Conservation (phyloP, 1,140 invertebrate species). For the Palaemon carinicauda region DNA sequence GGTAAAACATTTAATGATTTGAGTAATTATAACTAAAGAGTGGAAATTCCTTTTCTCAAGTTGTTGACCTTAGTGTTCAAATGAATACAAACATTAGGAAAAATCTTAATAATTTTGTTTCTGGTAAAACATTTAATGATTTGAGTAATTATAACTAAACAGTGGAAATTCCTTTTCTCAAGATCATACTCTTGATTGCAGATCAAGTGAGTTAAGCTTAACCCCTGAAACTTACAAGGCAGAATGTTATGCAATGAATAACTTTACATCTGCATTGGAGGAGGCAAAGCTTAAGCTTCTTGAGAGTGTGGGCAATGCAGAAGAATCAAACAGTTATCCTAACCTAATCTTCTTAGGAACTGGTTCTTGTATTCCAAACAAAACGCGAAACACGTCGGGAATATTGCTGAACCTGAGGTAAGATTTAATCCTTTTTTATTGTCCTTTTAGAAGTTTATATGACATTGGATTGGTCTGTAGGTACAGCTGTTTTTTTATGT, state of each 20-base stretch:
- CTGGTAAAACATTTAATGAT: no score
- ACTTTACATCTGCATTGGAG: constrained; percentile 70
- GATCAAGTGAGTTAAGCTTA: constrained; percentile 68
- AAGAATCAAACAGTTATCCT: constrained; percentile 71
- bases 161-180: no score
- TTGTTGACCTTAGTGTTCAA: no score
- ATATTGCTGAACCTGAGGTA: constrained; percentile 81
- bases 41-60: not conserved
- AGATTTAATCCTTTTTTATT: constrained; percentile 62
- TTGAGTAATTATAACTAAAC: no score
- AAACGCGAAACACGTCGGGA: constrained; percentile 87
- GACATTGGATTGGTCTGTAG: not conserved
- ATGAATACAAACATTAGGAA: no score
- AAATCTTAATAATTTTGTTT: no score
- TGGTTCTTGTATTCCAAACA: constrained; percentile 90
- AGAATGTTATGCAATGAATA: constrained; percentile 72
- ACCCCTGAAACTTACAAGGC: constrained; percentile 73
- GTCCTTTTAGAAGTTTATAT: constrained; percentile 5
- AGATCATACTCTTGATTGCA: constrained; percentile 59
- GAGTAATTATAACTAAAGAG: no score
- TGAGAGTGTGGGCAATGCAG: constrained; percentile 25
- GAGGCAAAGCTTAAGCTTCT: constrained; percentile 66
- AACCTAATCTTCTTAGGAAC: constrained; percentile 91
- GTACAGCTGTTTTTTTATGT: not conserved
- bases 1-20: no score